Percentiles rank a stretch among this genome's conserved stretches.
Conservation (phyloP, 2,797 vertebrate genomes). For the Nothura maculosa region DNA sequence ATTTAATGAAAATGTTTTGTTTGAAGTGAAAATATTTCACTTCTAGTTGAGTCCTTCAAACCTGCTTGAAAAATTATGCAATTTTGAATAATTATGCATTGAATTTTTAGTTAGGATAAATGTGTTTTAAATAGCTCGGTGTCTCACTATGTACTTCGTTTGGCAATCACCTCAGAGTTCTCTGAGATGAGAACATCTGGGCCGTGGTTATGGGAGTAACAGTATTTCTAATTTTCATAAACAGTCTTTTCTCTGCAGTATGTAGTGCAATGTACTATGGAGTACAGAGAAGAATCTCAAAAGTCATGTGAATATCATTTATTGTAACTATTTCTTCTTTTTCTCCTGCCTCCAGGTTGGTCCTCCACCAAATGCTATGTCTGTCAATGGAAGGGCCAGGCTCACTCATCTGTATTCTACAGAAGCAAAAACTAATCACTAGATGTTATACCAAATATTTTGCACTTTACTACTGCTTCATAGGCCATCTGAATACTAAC, state of each 20-base stretch:
- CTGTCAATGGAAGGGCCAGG: constrained; percentile 81
- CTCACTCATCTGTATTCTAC: constrained; percentile 64
- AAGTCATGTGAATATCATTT: constrained; percentile 21
- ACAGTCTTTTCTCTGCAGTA: neutral
- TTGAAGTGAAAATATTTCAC: neutral
- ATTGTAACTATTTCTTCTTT: constrained; percentile 8
- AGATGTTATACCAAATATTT: constrained; percentile 54
- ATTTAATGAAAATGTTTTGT: neutral
- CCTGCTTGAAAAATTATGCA: accelerated
- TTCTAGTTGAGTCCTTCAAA: neutral
- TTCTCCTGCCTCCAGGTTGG: constrained; percentile 74
- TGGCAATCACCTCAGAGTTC: neutral
- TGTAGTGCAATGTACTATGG: neutral
- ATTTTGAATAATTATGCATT: neutral
- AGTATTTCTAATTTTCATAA: neutral
- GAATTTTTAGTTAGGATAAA: neutral
- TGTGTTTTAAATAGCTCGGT: neutral
- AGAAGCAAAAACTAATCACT: constrained; percentile 70
- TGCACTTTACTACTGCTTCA: constrained; percentile 65
- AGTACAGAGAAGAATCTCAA: neutral
- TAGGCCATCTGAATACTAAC: constrained; percentile 50
- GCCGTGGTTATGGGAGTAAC: neutral
- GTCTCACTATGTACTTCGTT: neutral
- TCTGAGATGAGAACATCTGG: neutral
- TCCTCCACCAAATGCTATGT: constrained; percentile 79